Base-by-base conservation (phyloP, 2,797 vertebrate genomes). In the Arremon brunneinucha region DNA sequence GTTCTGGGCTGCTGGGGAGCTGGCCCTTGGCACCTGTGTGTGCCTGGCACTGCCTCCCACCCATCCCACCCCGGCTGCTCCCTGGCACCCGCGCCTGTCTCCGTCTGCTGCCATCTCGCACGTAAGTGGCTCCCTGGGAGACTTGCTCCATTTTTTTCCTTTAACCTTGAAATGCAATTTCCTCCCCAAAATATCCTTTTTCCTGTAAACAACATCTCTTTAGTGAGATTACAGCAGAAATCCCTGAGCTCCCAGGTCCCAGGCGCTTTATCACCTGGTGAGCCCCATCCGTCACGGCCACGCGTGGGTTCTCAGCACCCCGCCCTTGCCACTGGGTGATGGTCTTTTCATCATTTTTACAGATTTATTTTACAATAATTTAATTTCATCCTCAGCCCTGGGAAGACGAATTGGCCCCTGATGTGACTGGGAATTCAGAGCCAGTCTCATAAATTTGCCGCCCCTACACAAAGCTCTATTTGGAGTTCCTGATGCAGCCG, bases 321-420 rank as follows among this genome's bases (percentile, higher is more conserved):
- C 90, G 4, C 94, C 92, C 59, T 43, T 13, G 27, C 89, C 1
- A 8, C 37, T 1, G 41, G 86, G 95, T 44, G 85, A 95, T 91
- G 93, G 86, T 74, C 83, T 93, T 87, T 97, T 93, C 89, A 95
- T 97, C 97, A 96, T 89, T 97, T 79, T 69, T 86, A 95, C 95
- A 94, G 97, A 97, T 97, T 97, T 97, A 98, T 97, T 97, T 97
- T 97, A 95, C 92, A 60, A 97, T 97, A 95, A 98, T 98, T 98
- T 98, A 97, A 97, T 97, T 97, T 97, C 95, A 94, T 94, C 96
- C 92, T 93, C 88, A 95, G 95, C 94, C 95, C 95, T 72, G 70
- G 91, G 89, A 98, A 97, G 97, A 97, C 90, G 47, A 95, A 97
- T 97, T 59, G 89, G 94, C 90, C 88, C 27, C 83, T 46, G 57